phyloP scores from a whole-genome alignment of 2,888 invertebrate genomes.

The Ormyrus pomaceus region DNA sequence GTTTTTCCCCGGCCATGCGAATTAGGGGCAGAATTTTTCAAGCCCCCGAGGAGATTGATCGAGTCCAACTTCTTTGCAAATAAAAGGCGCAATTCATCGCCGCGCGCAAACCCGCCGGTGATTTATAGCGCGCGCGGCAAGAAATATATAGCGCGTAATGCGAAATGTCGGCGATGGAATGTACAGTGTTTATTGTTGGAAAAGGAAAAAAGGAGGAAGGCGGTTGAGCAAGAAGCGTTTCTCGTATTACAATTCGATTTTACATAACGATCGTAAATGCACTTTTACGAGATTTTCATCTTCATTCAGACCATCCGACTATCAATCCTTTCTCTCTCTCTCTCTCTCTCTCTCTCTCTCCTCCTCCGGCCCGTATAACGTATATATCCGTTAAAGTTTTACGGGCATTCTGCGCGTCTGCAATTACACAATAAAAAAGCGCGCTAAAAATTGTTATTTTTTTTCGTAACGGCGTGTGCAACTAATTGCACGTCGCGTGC shows the following conservation, averaged over 20 bases:
- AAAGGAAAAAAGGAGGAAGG: too few relatives aligned
- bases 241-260: conserved; percentile 21
- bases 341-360: too few relatives aligned
- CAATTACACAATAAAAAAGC: conserved; percentile 3
- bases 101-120: neutral
- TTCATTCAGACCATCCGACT: too few relatives aligned
- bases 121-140: neutral
- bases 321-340: conserved; percentile 6
- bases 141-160: neutral
- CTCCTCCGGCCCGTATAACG: too few relatives aligned
- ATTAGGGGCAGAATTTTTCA: neutral
- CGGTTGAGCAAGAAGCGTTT: neutral
- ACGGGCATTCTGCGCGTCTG: conserved; percentile 3
- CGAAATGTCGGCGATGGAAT: neutral
- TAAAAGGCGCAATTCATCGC: too few relatives aligned
- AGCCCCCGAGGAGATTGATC: neutral
- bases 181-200: neutral
- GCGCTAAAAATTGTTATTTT: conserved; percentile 6
- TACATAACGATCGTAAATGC: conserved; percentile 32
- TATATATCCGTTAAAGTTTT: conserved; percentile 28
- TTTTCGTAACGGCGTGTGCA: conserved; percentile 29
- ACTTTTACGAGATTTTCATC: conserved; percentile 27
- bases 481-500: conserved; percentile 1
- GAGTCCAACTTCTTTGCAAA: neutral
- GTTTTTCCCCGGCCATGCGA: neutral